Evolutionary conservation across 2,888 invertebrate species (phyloP).

Genomic region (Scaptomyza cyrtandrae): DNA sequence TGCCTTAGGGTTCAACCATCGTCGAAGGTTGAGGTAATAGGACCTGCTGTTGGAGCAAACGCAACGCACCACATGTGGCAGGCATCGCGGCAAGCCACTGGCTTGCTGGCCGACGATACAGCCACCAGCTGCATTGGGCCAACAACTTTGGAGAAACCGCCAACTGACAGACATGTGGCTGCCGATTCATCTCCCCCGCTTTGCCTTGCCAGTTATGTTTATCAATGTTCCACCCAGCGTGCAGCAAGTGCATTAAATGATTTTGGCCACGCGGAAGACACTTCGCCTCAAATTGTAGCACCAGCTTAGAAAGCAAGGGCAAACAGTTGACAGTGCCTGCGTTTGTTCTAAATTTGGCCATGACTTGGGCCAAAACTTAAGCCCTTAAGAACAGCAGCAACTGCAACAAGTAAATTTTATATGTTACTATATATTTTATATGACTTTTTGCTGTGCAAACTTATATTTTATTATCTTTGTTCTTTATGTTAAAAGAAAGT

Average conservation of each 20-base stretch:
- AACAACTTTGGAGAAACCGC: slow-evolving; percentile 20
- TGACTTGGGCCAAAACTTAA: not conserved
- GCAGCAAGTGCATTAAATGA: slow-evolving; percentile 22
- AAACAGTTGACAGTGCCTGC: slow-evolving; percentile 35
- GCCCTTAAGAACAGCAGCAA: not conserved
- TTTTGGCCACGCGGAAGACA: slow-evolving; percentile 16
- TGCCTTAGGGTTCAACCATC: slow-evolving; percentile 37
- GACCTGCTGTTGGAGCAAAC: not conserved
- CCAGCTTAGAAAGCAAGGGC: not conserved
- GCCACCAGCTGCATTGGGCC: slow-evolving; percentile 40
- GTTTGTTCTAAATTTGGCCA: not conserved
- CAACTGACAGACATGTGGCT: slow-evolving; percentile 33
- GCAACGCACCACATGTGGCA: slow-evolving; percentile 59
- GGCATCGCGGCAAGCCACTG: slow-evolving; percentile 23
- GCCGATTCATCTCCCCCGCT: slow-evolving; percentile 20
- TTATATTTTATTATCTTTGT: not conserved
- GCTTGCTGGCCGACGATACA: slow-evolving; percentile 5
- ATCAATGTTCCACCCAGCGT: slow-evolving; percentile 52
- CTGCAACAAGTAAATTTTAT: not conserved
- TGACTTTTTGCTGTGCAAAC: not conserved
- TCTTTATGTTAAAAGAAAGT: slow-evolving; percentile 1
- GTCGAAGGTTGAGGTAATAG: not conserved
- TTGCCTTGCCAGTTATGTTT: slow-evolving; percentile 51
- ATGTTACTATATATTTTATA: slow-evolving; percentile 7
- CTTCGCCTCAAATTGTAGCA: not conserved